Conservation (phyloP, 2,797 vertebrate species). For the Hydrophis major region DNA sequence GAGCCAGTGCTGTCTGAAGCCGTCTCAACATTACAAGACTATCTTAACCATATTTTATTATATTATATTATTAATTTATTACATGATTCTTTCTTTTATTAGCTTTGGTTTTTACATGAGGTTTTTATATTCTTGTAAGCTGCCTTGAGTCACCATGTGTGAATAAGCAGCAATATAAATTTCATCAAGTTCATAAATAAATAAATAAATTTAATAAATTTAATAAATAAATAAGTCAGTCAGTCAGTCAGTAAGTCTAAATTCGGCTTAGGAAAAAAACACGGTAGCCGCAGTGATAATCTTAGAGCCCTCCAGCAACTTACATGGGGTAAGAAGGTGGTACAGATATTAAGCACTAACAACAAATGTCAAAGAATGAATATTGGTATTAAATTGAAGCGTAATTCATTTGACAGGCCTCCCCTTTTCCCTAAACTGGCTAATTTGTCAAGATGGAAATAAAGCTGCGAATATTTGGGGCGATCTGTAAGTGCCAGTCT, state of each 20-base stretch:
- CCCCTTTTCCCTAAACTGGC: not conserved
- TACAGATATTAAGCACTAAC: not conserved
- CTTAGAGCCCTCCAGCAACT: not conserved
- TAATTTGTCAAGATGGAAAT: constrained; percentile 10
- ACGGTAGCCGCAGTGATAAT: not conserved
- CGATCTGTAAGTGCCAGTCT: not conserved
- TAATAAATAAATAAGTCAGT: no score
- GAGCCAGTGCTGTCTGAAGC: no score
- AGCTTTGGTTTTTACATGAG: no score
- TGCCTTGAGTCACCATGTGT: no score
- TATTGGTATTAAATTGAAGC: constrained; percentile 3
- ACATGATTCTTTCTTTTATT: no score
- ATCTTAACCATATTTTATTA: not conserved
- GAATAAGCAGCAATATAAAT: no score
- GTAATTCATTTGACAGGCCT: constrained; percentile 18
- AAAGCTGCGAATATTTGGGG: constrained; percentile 2
- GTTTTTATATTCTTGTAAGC: no score
- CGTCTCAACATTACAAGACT: not conserved
- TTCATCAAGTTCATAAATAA: no score
- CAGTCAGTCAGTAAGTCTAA: not conserved
- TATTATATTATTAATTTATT: no score
- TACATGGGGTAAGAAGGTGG: not conserved
- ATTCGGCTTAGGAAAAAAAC: not conserved
- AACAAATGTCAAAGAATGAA: not conserved
- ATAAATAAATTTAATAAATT: no score